A percentile compares a stretch with the other conserved stretches of the same genome.
phyloP scores from a whole-genome alignment of 2,797 vertebrate genomes.

The Xenopus petersii region DNA sequence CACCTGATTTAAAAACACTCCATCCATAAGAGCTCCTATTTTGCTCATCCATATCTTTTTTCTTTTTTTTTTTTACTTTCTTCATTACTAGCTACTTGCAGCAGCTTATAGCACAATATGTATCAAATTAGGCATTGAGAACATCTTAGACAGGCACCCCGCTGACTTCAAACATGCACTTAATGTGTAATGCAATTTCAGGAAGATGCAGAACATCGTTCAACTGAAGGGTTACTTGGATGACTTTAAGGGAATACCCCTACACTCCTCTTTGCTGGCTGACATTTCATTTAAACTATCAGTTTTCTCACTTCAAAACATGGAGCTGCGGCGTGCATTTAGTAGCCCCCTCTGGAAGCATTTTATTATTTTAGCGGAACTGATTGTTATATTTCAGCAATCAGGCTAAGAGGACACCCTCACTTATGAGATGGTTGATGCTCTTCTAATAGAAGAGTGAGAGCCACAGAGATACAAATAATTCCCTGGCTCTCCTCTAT shows the following conservation, averaged over 20 bases:
- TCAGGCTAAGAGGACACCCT: conserved; percentile 10
- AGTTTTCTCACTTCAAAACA: background rate
- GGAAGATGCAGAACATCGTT: conserved; percentile 36
- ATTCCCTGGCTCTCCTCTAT: background rate
- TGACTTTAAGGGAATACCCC: conserved; percentile 19
- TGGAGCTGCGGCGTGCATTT: conserved; percentile 5
- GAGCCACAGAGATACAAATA: background rate
- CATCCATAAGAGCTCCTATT: conserved; percentile 78
- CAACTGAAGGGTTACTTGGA: conserved; percentile 47
- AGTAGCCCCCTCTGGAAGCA: conserved; percentile 9
- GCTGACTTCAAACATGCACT: conserved; percentile 74
- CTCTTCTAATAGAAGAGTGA: background rate
- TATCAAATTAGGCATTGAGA: conserved; percentile 82
- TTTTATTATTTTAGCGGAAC: conserved; percentile 28
- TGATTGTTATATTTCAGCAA: conserved; percentile 23
- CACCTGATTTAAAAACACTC: conserved; percentile 84
- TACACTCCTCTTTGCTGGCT: conserved; percentile 17
- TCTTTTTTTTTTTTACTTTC: conserved; percentile 79
- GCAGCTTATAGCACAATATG: conserved; percentile 78
- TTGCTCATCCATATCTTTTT: conserved; percentile 78
- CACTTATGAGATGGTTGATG: background rate
- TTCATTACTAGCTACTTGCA: conserved; percentile 74
- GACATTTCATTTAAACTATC: conserved; percentile 23
- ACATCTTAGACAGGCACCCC: conserved; percentile 76
- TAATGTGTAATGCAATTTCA: conserved; percentile 69